These are phyloP conservation scores for Apis florea DNA, from an alignment of 1,140 invertebrate genomes.

Conservation along the genomic window DNA sequence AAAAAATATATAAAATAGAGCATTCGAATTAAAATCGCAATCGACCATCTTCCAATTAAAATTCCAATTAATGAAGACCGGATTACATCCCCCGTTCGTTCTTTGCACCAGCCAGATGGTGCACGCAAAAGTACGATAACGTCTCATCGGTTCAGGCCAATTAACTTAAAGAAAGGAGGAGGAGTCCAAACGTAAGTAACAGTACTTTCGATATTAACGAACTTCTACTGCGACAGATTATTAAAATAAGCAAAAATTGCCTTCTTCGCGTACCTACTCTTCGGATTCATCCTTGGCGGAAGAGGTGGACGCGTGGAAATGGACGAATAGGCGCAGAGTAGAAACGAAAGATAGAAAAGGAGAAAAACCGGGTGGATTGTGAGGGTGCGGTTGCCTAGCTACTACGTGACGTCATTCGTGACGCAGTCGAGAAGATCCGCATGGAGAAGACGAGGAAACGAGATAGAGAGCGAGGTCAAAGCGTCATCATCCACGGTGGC, in stretches of 20 bases:
- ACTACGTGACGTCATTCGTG: slow-evolving; percentile 69
- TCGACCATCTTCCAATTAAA: not conserved
- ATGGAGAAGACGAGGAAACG: slow-evolving; percentile 41
- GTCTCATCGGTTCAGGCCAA: not conserved
- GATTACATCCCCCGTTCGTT: not conserved
- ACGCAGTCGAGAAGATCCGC: slow-evolving; percentile 57
- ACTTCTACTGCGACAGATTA: not conserved
- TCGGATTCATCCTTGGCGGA: slow-evolving; percentile 16
- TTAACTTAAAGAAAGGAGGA: slow-evolving; percentile 6
- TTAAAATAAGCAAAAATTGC: not conserved
- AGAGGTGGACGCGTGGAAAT: slow-evolving; percentile 25
- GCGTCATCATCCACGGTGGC: slow-evolving; percentile 56
- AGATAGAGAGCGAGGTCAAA: slow-evolving; percentile 51
- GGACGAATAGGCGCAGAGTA: slow-evolving; percentile 9
- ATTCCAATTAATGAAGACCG: not conserved
- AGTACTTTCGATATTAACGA: not conserved
- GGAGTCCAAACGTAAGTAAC: not conserved
- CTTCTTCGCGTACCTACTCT: not conserved
- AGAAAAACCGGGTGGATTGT: slow-evolving; percentile 57
- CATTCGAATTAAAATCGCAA: not conserved
- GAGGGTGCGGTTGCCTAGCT: slow-evolving; percentile 69
- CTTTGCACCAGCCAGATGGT: not conserved
- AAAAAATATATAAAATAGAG: not conserved
- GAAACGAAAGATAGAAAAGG: slow-evolving; percentile 52
- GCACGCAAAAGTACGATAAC: not conserved